Evolutionary conservation across 2,113 vertebrate species (phyloP), one percentile per base, ranked within the genome.

Genomic region (Tympanuchus pallidicinctus): DNA sequence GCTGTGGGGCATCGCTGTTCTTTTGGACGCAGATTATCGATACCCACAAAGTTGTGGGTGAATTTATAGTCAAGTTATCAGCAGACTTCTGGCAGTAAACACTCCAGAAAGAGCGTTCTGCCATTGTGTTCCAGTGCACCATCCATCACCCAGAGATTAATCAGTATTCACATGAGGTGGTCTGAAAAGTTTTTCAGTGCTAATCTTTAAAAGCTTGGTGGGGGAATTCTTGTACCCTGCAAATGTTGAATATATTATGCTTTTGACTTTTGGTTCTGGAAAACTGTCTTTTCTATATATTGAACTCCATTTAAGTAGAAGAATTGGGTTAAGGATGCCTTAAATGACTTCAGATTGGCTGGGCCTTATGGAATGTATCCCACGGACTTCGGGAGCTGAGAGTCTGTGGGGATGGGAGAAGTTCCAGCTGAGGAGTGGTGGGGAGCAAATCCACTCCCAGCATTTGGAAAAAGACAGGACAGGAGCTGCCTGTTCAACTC

Each of bases 171-270:
- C 2, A 4, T 86, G 92, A 94, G 86, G 80, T 92, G 86, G 32
- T 90, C 80, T 93, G 70, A 72, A 84, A 88, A 96, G 88, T 50
- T 65, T 42, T 94, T 88, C 90, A 79, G 77, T 93, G 73, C 40
- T 81, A 50, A 80, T 83, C 79, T 93, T 91, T 12, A 93, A 87
- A 94, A 88, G 50, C 38, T 67, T 60, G 28, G 7, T 38, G 45
- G 70, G 52, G 47, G 40, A 88, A 10, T 38, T 60, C 65, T 82
- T 30, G 82, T n/a, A 40, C 54, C n/a, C 30, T 82, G 60, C 45
- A 86, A 82, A 63, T 50, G 36, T 12, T 85, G 48, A 43, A 22
- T 63, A 18, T 65, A 13, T 79, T 91, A 36, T 2, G 6, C 24
- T 79, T 71, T 45, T 82, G 64, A 21, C 59, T 92, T 64, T 84